Conservation (phyloP, 2,797 vertebrate genomes). For the Huso huso region DNA sequence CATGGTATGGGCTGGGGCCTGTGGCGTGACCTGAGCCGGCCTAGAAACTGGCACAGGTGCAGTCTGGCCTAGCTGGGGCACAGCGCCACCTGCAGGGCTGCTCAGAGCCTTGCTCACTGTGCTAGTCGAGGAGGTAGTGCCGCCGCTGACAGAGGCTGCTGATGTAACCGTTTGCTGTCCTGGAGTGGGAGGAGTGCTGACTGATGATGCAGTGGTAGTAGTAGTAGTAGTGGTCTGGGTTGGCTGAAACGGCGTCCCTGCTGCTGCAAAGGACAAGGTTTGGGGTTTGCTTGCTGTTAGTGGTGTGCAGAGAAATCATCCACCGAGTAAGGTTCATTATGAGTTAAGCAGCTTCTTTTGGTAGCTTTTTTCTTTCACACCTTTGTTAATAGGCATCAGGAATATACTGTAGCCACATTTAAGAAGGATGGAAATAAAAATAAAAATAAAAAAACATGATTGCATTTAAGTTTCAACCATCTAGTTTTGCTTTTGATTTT, state of each 20-base stretch:
- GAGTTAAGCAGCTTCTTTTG: too few relatives aligned
- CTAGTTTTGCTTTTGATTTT: too few relatives aligned
- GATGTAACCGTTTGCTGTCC: slow-evolving; percentile 67
- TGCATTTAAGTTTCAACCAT: too few relatives aligned
- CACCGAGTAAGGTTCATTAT: not conserved
- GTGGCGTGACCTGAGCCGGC: slow-evolving; percentile 43
- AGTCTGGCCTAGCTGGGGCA: slow-evolving; percentile 61
- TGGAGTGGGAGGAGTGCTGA: slow-evolving; percentile 54
- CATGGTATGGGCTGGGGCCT: slow-evolving; percentile 73
- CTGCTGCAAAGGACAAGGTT: slow-evolving; percentile 78
- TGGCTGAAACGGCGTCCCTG: slow-evolving; percentile 73
- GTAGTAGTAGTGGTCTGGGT: slow-evolving; percentile 68
- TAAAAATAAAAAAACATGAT: not conserved
- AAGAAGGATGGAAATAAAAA: not conserved
- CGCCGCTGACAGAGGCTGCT: slow-evolving; percentile 51
- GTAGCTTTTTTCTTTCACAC: not conserved
- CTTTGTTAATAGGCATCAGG: not conserved
- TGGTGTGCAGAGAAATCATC: slow-evolving; percentile 27
- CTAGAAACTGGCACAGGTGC: slow-evolving; percentile 49
- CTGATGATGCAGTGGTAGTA: slow-evolving; percentile 47
- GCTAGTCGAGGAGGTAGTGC: slow-evolving; percentile 54
- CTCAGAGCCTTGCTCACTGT: slow-evolving; percentile 65
- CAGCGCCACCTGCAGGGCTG: slow-evolving; percentile 53
- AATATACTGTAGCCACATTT: not conserved
- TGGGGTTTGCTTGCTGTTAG: slow-evolving; percentile 59